These are phyloP conservation scores for Eolophus roseicapilla DNA, from an alignment of 2,113 vertebrate genomes.

Conservation along the genomic window DNA sequence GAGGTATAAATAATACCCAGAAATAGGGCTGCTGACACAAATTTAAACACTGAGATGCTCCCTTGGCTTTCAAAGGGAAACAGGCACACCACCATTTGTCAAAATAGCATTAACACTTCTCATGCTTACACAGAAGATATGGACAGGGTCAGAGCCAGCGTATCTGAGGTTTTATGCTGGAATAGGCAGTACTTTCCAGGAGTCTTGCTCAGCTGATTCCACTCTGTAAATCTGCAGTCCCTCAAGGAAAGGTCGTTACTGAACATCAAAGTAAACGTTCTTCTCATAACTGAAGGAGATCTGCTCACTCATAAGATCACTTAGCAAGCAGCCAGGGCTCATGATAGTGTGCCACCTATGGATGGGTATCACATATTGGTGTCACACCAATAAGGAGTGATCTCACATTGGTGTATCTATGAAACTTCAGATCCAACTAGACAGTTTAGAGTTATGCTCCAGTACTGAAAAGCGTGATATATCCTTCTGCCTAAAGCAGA, in stretches of 20 bases:
- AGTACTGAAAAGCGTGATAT: background rate
- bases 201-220: background rate
- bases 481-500: background rate
- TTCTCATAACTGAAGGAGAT: background rate
- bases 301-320: background rate
- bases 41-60: background rate
- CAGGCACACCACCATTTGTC: background rate
- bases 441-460: background rate
- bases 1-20: background rate
- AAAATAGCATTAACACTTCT: constrained; percentile 7
- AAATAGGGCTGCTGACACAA: background rate
- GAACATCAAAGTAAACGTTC: background rate
- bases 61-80: constrained; percentile 1
- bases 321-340: background rate
- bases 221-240: background rate
- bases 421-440: background rate
- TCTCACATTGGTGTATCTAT: background rate
- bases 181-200: background rate
- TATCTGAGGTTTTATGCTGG: background rate
- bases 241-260: background rate
- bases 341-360: fast-evolving
- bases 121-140: background rate
- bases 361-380: background rate
- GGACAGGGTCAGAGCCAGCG: background rate
- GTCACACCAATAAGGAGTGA: background rate